Percentiles rank a stretch among this genome's conserved stretches.
These are phyloP conservation scores for Ophraella communa DNA, from an alignment of 2,888 invertebrate genomes.

Conservation along the genomic window DNA sequence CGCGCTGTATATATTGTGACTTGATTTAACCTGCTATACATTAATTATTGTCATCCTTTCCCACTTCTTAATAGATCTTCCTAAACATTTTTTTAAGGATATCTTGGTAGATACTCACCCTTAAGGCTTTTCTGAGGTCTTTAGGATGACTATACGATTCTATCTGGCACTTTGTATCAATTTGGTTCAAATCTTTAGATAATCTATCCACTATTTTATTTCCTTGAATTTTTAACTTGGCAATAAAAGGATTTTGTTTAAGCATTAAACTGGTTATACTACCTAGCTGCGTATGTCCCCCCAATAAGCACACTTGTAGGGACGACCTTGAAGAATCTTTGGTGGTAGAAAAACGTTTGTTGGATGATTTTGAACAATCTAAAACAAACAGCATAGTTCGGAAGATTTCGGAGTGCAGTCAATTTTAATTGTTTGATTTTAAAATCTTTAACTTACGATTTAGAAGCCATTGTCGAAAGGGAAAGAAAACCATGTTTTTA, in stretches of 20 bases:
- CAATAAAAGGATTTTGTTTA: constrained; percentile 63
- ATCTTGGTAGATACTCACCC: constrained; percentile 44
- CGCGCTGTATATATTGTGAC: too few species aligned
- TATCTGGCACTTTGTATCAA: constrained; percentile 54
- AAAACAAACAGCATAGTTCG: background rate
- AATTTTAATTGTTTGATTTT: background rate
- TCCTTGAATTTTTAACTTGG: constrained; percentile 53
- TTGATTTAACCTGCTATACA: too few species aligned
- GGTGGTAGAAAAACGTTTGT: constrained; percentile 5
- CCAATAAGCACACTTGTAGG: constrained; percentile 58
- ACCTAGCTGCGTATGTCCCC: constrained; percentile 63
- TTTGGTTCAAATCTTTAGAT: constrained; percentile 50
- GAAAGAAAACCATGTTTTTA: constrained; percentile 31
- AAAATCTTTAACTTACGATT: background rate
- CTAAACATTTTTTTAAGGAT: too few species aligned
- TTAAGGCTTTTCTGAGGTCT: constrained; percentile 47
- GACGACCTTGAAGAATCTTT: constrained; percentile 24
- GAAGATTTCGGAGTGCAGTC: background rate
- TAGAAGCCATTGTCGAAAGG: constrained; percentile 2
- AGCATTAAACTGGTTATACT: constrained; percentile 62
- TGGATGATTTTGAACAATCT: background rate
- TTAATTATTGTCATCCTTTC: too few species aligned
- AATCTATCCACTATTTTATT: constrained; percentile 45
- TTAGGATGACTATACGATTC: constrained; percentile 42
- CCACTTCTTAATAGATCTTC: too few species aligned